Conservation (phyloP, 2,888 invertebrate species). For the Sarcophaga carnaria region DNA sequence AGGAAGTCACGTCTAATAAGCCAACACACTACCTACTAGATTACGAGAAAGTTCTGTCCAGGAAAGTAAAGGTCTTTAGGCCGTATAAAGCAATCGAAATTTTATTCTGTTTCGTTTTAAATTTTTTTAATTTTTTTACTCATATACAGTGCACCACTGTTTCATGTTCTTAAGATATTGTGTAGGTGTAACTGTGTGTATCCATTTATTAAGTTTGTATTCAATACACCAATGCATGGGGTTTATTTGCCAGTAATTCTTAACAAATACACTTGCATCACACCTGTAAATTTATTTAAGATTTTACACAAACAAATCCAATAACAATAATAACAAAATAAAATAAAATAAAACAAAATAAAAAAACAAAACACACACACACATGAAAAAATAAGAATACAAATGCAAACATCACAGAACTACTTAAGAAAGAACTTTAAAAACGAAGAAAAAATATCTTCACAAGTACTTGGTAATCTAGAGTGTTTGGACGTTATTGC, state of each 20-base stretch:
- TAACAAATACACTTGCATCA: conserved; percentile 66
- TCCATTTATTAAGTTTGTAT: conserved; percentile 4
- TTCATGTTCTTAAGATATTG: background rate
- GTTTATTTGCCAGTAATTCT: conserved; percentile 54
- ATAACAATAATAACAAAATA: background rate
- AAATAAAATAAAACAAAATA: background rate
- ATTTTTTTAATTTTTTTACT: no score
- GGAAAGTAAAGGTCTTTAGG: no score
- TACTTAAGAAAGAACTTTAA: conserved; percentile 40
- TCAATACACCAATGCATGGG: conserved; percentile 22
- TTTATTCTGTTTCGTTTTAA: no score
- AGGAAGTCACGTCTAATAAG: no score
- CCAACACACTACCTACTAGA: no score
- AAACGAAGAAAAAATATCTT: conserved; percentile 14
- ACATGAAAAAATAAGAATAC: background rate
- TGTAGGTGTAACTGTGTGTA: background rate
- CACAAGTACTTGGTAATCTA: conserved; percentile 47
- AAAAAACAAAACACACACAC: no score
- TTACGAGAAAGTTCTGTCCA: no score
- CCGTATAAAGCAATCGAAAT: no score
- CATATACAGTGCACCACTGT: background rate
- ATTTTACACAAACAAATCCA: conserved; percentile 43
- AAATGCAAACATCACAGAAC: background rate
- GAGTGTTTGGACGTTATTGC: conserved; percentile 40
- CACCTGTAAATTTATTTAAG: conserved; percentile 68